Evolutionary conservation across 2,888 invertebrate species (phyloP), one percentile per base, ranked within the genome.

Genomic region (Drosophila cracens): DNA sequence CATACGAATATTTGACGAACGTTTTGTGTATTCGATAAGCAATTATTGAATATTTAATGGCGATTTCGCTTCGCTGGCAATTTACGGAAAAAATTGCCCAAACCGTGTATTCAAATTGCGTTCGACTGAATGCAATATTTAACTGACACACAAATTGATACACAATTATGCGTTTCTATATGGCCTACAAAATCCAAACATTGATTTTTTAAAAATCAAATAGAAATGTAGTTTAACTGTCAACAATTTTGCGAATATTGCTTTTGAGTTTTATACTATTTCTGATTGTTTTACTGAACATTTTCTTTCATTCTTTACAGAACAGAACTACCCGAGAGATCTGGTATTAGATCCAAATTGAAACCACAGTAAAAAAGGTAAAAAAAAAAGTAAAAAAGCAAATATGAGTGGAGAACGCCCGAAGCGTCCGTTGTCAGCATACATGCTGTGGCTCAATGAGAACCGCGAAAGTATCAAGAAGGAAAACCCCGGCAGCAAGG

Each of bases 361-460:
- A 66, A 51, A 21, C 7, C 11, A 53, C 18, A 65, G 56, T 18
- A 25, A 63, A 34, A 33, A 67, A 38, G 21, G 10, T n/a, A 48
- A 16, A 60, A 27, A 60, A 27, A 13, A 43, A 49, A 48, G 2
- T 27, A 4, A 13, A 40, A 40, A 8, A 48, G 57, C 64, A 54
- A 89, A 81, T 80, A 97, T 94, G 96, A 97, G 94, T 96, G 96
- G 92, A 95, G 96, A 94, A 97, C 99, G 95, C 93, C 99, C 99
- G 51, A 99, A 99, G 94, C 95, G 98, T 92, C 97, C 99, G 49
- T 95, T 96, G 91, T 96, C 98, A 59, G 98, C 98, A 13, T 99
- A 98, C 92, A 98, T 99, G 96, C 93, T 99, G 82, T 99, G 98
- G 98, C 94, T 99, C 82, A 98, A 97, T 92, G 97, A 97, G 85